Evolutionary conservation across 2,113 vertebrate genomes (phyloP), one percentile per base, ranked within the genome.

Genomic region (Glareola pratincola): DNA sequence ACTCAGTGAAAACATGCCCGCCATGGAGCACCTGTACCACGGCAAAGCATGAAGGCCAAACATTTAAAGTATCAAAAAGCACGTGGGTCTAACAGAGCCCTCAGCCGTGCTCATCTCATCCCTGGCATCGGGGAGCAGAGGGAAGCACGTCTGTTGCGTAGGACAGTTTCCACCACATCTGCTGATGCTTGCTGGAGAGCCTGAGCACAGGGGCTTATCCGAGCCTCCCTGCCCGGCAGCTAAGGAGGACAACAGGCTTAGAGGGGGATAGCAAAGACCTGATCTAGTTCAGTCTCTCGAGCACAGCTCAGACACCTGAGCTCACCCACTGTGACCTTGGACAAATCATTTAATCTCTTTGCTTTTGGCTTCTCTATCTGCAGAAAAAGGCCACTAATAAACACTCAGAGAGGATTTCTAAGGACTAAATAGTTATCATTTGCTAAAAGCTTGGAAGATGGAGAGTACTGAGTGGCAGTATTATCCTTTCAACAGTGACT

Each of bases 301-400:
- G 56, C 47, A 86, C 54, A 89, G 92, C 82, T 95, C 72, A 92
- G 94, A 78, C 72, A 92, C 90, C 83, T 96, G 92, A 91, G 83
- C 47, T 95, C 76, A 92, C 76, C 79, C 68, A 17, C 60, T 68
- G 39, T 78, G 83, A 94, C 92, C 88, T 91, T 93, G 86, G 69
- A 67, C 73, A 95, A 96, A 95, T 37, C 48, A 92, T 86, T 94
- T 94, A 91, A 96, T 93, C 86, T 89, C 88, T 89, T 75, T 89
- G 76, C 29, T 92, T 92, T 90, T 10, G 9, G 24, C 62, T 95
- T 68, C 45, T 89, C 30, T 53, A 64, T 81, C 73, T 82, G 80
- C 48, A 89, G 57, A 68, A 94, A 92, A 94, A 78, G 17, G 39
- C 60, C 57, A 75, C 73, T 89, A 63, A 80, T 88, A 92, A 95